Evolutionary conservation across 2,113 vertebrate genomes (phyloP).

Genomic region (Salminus brasiliensis): DNA sequence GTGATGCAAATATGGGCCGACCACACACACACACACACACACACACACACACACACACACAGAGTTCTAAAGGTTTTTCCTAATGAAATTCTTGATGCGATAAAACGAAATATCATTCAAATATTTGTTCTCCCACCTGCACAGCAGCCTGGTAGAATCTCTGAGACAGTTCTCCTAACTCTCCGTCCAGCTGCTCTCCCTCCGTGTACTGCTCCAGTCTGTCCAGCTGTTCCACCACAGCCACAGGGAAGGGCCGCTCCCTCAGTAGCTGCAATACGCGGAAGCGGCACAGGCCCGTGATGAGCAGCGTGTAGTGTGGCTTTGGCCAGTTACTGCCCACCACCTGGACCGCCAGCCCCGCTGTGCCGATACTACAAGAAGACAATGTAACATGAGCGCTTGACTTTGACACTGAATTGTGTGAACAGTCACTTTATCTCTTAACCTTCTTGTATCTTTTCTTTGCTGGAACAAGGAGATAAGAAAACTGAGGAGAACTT

Average conservation of each 20-base stretch:
- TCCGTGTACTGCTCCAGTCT: conserved; percentile 84
- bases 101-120: too few species aligned
- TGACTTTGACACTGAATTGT: too few species aligned
- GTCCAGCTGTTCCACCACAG: conserved; percentile 92
- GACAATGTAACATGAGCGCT: neutral
- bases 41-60: too few species aligned
- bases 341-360: conserved; percentile 91
- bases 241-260: conserved; percentile 88
- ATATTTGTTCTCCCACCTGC: too few species aligned
- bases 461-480: too few species aligned
- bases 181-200: conserved; percentile 67
- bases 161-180: conserved; percentile 86
- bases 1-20: too few species aligned
- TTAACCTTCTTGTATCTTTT: too few species aligned
- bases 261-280: conserved; percentile 84
- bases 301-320: conserved; percentile 92
- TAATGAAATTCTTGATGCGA: too few species aligned
- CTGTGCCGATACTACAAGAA: conserved; percentile 86
- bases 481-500: too few species aligned
- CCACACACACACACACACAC: too few species aligned
- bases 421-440: too few species aligned
- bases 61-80: too few species aligned
- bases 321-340: conserved; percentile 99
- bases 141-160: conserved; percentile 92
- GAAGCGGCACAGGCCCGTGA: conserved; percentile 93